phyloP scores from a whole-genome alignment of 2,888 invertebrate species.

The Rhamphomyia laevipes region DNA sequence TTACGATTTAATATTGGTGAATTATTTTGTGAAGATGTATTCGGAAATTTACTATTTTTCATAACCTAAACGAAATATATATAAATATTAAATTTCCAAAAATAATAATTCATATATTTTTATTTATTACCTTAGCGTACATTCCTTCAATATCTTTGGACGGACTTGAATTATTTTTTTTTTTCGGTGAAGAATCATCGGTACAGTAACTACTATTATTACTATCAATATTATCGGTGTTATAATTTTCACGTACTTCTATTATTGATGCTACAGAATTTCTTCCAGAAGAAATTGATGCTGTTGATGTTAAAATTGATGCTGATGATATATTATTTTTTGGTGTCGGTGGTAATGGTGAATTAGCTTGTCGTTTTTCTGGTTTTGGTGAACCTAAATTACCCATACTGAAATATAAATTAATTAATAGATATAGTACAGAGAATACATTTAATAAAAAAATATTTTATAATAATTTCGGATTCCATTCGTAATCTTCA shows the following conservation, averaged over 20 bases:
- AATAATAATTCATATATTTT: neutral
- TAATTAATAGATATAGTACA: too few relatives aligned
- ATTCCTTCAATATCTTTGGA: slow-evolving; percentile 71
- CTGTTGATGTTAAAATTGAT: slow-evolving; percentile 31
- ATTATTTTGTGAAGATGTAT: slow-evolving; percentile 31
- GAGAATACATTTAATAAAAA: slow-evolving; percentile 31
- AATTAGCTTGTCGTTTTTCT: slow-evolving; percentile 81
- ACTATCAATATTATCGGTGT: slow-evolving; percentile 20
- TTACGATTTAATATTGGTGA: slow-evolving; percentile 30
- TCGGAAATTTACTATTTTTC: slow-evolving; percentile 36
- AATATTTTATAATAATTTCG: too few relatives aligned
- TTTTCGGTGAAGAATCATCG: slow-evolving; percentile 25
- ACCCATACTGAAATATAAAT: neutral
- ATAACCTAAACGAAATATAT: slow-evolving; percentile 27
- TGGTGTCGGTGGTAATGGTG: slow-evolving; percentile 74
- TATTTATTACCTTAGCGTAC: slow-evolving; percentile 68
- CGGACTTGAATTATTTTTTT: slow-evolving; percentile 43
- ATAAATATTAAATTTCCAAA: neutral
- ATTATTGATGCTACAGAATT: slow-evolving; percentile 37
- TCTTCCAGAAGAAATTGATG: slow-evolving; percentile 23
- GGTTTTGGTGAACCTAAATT: slow-evolving; percentile 79
- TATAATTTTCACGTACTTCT: slow-evolving; percentile 21
- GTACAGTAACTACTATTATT: slow-evolving; percentile 11
- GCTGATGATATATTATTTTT: slow-evolving; percentile 22
- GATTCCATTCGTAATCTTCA: too few relatives aligned